phyloP scores from a whole-genome alignment of 2,113 vertebrate species.

The Pundamilia nyererei region DNA sequence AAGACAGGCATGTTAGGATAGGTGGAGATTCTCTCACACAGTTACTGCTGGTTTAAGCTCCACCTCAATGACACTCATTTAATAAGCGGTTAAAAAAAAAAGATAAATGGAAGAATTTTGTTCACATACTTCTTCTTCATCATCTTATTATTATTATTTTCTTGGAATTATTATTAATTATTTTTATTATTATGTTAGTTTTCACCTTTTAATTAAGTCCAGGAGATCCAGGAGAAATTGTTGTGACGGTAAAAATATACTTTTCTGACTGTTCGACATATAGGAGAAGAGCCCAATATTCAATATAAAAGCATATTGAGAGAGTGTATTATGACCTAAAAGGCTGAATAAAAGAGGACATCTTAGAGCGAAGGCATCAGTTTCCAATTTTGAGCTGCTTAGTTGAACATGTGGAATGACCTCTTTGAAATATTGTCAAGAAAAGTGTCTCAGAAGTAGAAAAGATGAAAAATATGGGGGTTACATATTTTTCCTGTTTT shows the following conservation, averaged over 20 bases:
- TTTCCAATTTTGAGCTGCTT: background rate
- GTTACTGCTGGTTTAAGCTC: background rate
- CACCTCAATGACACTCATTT: background rate
- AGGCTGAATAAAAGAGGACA: background rate
- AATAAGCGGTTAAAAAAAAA: fast-evolving
- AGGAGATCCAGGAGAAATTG: background rate
- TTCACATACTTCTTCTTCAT: background rate
- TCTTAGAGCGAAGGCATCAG: background rate
- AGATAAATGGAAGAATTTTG: background rate
- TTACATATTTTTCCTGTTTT: slow-evolving; percentile 1
- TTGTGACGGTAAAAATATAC: fast-evolving
- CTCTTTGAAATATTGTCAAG: background rate
- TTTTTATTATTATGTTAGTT: background rate
- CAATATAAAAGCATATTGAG: background rate
- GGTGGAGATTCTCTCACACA: background rate
- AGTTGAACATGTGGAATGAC: background rate
- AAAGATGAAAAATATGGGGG: background rate
- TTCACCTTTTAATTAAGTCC: background rate
- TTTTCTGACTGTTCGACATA: background rate
- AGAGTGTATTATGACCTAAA: background rate
- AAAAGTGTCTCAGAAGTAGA: background rate
- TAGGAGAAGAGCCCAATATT: background rate
- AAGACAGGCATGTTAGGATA: background rate
- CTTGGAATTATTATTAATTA: background rate
- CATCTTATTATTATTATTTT: background rate